Base-by-base conservation (phyloP, 2,113 vertebrate species). In the Morone chrysops region DNA sequence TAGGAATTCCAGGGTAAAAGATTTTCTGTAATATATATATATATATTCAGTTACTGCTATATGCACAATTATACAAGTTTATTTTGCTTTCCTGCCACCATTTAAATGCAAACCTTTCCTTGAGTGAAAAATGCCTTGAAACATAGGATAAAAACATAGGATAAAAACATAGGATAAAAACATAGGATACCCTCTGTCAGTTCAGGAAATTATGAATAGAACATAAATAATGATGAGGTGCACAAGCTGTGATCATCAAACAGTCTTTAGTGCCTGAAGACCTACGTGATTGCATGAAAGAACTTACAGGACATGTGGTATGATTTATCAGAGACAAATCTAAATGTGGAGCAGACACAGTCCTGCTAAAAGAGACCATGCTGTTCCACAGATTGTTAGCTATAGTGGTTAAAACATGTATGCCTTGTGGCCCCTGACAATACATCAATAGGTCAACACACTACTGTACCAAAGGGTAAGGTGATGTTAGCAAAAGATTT, bases 401-500 rank as follows among this genome's bases (percentile, higher is more conserved):
- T 43, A 16, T n/a, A 40, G 53, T 13, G 25, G 43, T 45, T 8
- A 31, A 47, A 61, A 75, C 43, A 53, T 11, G 1, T 50, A 47
- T 38, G 12, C 31, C 16, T 25, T 16, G 17, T 57, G 54, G 53
- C 36, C 48, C 60, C 17, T 45, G 36, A 25, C 5, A 59, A 47
- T 16, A 9, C 20, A 53, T 16, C 10, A 31, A 47, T 65, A 36
- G 41, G 80, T 62, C 78, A 38, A 57, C 60, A 20, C n/a, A 50
- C 13, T 17, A 22, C 20, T 67, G 66, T 38, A 51, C 13, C 66
- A 76, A 81, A 74, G 68, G 57, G 5, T 67, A 62, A 31, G 41
- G 22, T 14, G 74, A 81, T 81, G 84, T 77, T 70, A 71, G 61
- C 74, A 38, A 25, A 51, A 20, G 43, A 82, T 84, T 77, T 61